Percentiles rank a stretch among this genome's conserved stretches.
phyloP scores from a whole-genome alignment of 2,113 vertebrate genomes.

The human (Homo sapiens) region GRCh38 chr20:1565501-1566000 shows the following conservation, averaged over 20 bases:
- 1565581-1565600: not conserved
- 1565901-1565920: too few relatives aligned
- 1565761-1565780: not conserved
- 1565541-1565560: not conserved
- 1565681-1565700: not conserved
- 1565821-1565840: not conserved
- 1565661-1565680: not conserved
- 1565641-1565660: not conserved
- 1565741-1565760: not conserved
- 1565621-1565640: not conserved
- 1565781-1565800: not conserved
- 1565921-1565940: not conserved
- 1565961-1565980: not conserved
- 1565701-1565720: not conserved
- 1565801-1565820: not conserved
- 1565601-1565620: not conserved
- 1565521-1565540: not conserved
- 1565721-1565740: not conserved
- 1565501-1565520: not conserved
- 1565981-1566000: not conserved
- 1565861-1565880: not conserved
- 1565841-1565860: not conserved
- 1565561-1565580: not conserved
- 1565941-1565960: not conserved
- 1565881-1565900: not conserved